These are phyloP conservation scores for Acyrthosiphon pisum DNA, from an alignment of 1,140 invertebrate genomes.

Conservation along the genomic window DNA sequence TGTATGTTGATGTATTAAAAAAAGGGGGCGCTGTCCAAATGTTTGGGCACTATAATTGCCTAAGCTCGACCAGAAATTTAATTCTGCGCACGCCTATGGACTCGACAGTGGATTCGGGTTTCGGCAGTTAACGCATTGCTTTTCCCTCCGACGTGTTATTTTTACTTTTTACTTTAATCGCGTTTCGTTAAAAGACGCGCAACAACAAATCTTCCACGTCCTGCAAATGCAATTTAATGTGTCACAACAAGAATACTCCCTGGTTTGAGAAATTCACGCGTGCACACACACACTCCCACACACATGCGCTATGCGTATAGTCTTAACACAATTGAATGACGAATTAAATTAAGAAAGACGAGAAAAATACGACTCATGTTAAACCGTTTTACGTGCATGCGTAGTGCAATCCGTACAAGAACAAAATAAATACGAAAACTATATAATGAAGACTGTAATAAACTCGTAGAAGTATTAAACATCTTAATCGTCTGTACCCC, in stretches of 20 bases:
- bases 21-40: no score
- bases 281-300: not conserved
- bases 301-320: not conserved
- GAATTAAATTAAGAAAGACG: not conserved
- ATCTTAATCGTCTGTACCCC: not conserved
- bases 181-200: not conserved
- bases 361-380: not conserved
- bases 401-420: not conserved
- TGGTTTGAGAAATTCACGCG: not conserved
- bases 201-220: not conserved
- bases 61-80: no score
- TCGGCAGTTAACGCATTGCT: not conserved
- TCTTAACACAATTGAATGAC: not conserved
- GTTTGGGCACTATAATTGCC: no score
- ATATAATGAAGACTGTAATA: no score
- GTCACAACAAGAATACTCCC: not conserved
- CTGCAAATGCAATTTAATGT: constrained; percentile 1
- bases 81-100: no score
- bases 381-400: not conserved
- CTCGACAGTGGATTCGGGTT: not conserved
- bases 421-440: not conserved
- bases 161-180: constrained; percentile 29
- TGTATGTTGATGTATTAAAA: no score
- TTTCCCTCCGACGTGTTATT: not conserved
- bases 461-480: not conserved